Conservation (phyloP, 1,140 invertebrate genomes). For the Olivierus martensii region DNA sequence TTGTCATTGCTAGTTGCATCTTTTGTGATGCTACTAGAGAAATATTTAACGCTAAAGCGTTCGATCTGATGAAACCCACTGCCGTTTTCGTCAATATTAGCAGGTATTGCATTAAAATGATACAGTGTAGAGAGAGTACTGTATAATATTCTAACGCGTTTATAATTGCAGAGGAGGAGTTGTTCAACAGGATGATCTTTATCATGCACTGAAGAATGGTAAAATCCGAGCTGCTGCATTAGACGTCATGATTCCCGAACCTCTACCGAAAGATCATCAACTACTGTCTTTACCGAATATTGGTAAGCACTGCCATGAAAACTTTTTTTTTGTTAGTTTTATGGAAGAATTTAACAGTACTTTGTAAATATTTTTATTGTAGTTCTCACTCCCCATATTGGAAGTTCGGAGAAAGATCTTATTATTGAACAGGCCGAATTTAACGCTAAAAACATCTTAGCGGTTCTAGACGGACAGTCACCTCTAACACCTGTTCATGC, state of each 20-base stretch:
- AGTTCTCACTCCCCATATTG: slow-evolving; percentile 86
- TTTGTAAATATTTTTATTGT: slow-evolving; percentile 29
- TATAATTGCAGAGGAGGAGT: slow-evolving; percentile 36
- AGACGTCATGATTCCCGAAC: slow-evolving; percentile 87
- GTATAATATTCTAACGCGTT: no score
- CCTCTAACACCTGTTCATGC: slow-evolving; percentile 26
- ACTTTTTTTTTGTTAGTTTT: not conserved
- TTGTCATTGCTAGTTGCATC: slow-evolving; percentile 52
- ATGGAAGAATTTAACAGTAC: not conserved
- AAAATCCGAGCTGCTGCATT: slow-evolving; percentile 71
- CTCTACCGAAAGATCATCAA: slow-evolving; percentile 61
- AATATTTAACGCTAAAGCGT: slow-evolving; percentile 56
- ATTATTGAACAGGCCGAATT: slow-evolving; percentile 66
- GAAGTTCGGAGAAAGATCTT: slow-evolving; percentile 67
- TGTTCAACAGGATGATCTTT: slow-evolving; percentile 62
- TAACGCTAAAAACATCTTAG: slow-evolving; percentile 70
- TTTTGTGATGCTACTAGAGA: slow-evolving; percentile 56
- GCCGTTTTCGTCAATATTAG: slow-evolving; percentile 76
- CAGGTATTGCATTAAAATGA: no score
- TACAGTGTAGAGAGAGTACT: no score
- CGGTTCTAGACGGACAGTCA: slow-evolving; percentile 49
- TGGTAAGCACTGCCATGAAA: slow-evolving; percentile 34
- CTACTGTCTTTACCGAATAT: slow-evolving; percentile 65
- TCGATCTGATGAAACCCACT: slow-evolving; percentile 65
- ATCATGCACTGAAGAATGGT: slow-evolving; percentile 53